Conservation (phyloP, 2,888 invertebrate species). For the Eucriotettix oculatus region DNA sequence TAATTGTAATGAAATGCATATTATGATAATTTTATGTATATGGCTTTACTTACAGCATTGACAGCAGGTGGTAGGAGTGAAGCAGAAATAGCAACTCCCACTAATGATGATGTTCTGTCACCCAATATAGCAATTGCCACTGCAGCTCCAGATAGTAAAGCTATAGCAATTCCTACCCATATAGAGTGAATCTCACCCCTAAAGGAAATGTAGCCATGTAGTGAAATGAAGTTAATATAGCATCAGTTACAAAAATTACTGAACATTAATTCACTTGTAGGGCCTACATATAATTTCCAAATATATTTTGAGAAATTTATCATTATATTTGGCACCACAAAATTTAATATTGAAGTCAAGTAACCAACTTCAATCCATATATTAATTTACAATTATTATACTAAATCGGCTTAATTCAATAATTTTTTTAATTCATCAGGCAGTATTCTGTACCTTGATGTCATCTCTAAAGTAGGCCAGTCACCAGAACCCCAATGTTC, state of each 20-base stretch:
- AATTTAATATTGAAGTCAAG: no score
- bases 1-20: no score
- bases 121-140: conserved; percentile 63
- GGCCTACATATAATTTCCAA: no score
- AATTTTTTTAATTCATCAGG: background rate
- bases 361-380: no score
- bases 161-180: conserved; percentile 55
- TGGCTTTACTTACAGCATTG: conserved; percentile 42
- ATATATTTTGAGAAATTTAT: no score
- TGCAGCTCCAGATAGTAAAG: conserved; percentile 59
- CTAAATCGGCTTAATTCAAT: no score
- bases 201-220: conserved; percentile 12
- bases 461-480: conserved; percentile 51
- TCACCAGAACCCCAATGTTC: conserved; percentile 35
- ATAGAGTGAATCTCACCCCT: conserved; percentile 49
- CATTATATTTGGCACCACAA: no score
- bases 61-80: conserved; percentile 66
- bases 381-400: no score
- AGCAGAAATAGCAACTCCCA: conserved; percentile 69
- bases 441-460: conserved; percentile 29
- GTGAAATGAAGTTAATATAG: background rate
- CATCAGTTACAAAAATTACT: no score
- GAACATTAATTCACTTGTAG: no score
- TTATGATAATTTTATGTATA: background rate
- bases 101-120: conserved; percentile 59